These are phyloP conservation scores for Oligia fasciuncula DNA, from an alignment of 2,888 invertebrate genomes.

Conservation along the genomic window DNA sequence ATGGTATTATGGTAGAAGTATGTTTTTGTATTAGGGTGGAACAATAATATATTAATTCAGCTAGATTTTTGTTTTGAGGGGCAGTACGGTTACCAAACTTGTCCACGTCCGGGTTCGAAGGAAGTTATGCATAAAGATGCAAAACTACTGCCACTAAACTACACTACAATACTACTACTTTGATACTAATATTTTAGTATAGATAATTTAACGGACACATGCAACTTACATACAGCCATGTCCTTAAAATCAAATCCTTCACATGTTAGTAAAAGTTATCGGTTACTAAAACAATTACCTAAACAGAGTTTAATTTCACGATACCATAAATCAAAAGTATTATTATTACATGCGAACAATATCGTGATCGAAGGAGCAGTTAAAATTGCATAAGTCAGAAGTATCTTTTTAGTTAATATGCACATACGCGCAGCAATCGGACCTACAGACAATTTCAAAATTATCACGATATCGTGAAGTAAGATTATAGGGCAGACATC, in stretches of 20 bases:
- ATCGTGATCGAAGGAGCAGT: not conserved
- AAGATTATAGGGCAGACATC: conserved; percentile 7
- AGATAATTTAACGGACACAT: not conserved
- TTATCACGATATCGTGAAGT: conserved; percentile 28
- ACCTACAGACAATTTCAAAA: conserved; percentile 19
- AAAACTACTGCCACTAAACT: too few relatives aligned
- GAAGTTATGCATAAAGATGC: not conserved
- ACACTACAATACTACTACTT: too few relatives aligned
- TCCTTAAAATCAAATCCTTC: not conserved
- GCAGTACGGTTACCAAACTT: not conserved
- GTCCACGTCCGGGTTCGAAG: not conserved
- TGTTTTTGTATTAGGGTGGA: conserved; percentile 5
- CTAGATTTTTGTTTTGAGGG: too few relatives aligned
- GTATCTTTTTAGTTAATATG: conserved; percentile 9
- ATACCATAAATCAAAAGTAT: not conserved
- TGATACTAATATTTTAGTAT: too few relatives aligned
- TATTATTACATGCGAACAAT: not conserved
- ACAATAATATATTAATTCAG: not conserved
- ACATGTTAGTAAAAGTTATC: not conserved
- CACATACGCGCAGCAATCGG: not conserved
- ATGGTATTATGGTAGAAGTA: not conserved
- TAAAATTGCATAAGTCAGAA: conserved; percentile 13
- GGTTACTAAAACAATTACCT: not conserved
- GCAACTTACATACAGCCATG: not conserved
- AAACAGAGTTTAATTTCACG: not conserved